Conservation (phyloP, 2,797 vertebrate species). For the Pagetopsis macropterus region DNA sequence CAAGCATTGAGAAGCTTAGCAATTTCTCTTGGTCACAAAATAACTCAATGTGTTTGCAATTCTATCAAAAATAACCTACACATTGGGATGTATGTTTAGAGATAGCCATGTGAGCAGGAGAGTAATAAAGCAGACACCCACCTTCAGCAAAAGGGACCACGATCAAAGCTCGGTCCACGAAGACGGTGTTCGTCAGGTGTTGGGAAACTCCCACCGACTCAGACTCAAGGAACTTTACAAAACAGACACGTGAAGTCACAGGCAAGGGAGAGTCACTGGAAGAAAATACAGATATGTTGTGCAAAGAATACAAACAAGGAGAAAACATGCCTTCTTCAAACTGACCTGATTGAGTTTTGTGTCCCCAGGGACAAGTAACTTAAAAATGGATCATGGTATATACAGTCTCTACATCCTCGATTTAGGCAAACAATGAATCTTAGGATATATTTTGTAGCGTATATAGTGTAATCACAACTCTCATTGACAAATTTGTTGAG, state of each 20-base stretch:
- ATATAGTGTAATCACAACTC: neutral
- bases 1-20: conserved; percentile 68
- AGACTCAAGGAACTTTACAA: conserved; percentile 99
- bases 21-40: conserved; percentile 49
- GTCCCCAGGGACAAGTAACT: conserved; percentile 23
- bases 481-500: neutral
- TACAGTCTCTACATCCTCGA: neutral
- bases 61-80: conserved; percentile 56
- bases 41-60: conserved; percentile 53
- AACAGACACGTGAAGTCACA: conserved; percentile 99
- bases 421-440: neutral
- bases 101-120: conserved; percentile 26
- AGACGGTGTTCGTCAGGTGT: conserved; percentile 99
- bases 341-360: conserved; percentile 1
- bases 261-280: conserved; percentile 99
- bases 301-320: conserved; percentile 83
- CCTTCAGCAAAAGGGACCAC: conserved; percentile 99
- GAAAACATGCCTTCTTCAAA: conserved; percentile 61
- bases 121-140: conserved; percentile 85
- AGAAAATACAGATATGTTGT: conserved; percentile 88
- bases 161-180: conserved; percentile 99
- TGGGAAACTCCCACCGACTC: conserved; percentile 98
- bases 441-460: neutral
- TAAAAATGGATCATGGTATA: neutral
- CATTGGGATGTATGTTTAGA: conserved; percentile 46